Conservation (phyloP, 2,888 invertebrate genomes). For the Prostheceraeus crozeri region DNA sequence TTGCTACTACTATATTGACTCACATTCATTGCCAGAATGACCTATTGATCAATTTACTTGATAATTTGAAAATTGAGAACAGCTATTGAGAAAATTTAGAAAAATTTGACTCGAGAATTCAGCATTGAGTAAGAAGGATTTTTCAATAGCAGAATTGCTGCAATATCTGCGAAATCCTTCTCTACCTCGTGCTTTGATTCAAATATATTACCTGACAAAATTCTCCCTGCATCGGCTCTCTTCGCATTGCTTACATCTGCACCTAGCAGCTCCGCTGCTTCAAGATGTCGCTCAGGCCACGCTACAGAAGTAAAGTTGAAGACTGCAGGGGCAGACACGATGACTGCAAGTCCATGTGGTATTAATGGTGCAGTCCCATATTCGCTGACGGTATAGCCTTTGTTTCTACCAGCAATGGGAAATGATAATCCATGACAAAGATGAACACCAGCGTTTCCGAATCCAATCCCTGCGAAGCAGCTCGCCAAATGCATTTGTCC, state of each 20-base stretch:
- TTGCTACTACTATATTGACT: too few species aligned
- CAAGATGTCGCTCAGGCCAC: conserved; percentile 76
- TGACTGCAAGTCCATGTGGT: conserved; percentile 82
- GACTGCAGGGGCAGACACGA: conserved; percentile 79
- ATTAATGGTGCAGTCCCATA: conserved; percentile 41
- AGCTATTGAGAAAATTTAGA: too few species aligned
- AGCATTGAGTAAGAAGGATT: too few species aligned
- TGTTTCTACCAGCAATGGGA: conserved; percentile 76
- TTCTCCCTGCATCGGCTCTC: conserved; percentile 31
- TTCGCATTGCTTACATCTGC: conserved; percentile 34
- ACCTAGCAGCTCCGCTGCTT: conserved; percentile 71
- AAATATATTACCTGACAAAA: too few species aligned
- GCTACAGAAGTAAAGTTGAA: conserved; percentile 75
- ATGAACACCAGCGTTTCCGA: conserved; percentile 88
- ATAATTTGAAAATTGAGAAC: too few species aligned
- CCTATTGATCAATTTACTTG: too few species aligned
- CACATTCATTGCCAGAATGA: too few species aligned
- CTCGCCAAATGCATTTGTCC: conserved; percentile 80
- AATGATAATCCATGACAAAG: conserved; percentile 81
- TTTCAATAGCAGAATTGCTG: too few species aligned
- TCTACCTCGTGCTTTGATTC: too few species aligned
- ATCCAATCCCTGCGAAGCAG: conserved; percentile 84
- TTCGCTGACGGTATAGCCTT: conserved; percentile 47
- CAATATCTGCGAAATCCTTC: too few species aligned
- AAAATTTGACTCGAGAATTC: too few species aligned